phyloP scores from a whole-genome alignment of 2,888 invertebrate genomes.

The Eutolmus rufibarbis region DNA sequence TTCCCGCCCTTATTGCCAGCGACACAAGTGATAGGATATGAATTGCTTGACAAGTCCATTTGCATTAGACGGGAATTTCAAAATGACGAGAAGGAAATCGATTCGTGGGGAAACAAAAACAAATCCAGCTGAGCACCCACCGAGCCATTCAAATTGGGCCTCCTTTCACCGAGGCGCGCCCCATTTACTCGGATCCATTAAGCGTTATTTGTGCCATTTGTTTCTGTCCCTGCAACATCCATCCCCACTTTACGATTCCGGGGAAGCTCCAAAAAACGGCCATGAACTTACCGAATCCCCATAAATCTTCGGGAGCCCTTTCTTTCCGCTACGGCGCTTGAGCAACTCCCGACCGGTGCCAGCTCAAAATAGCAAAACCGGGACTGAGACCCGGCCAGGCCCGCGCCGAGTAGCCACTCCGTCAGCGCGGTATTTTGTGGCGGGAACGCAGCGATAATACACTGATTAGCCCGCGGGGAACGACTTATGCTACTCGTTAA shows the following conservation, averaged over 20 bases:
- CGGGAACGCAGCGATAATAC: not conserved
- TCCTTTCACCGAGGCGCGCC: not conserved
- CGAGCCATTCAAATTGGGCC: not conserved
- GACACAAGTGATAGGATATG: slow-evolving; percentile 25
- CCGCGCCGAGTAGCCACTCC: not conserved
- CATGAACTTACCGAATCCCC: not conserved
- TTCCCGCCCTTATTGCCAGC: not conserved
- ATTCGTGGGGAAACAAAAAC: not conserved
- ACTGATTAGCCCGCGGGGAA: slow-evolving; percentile 16
- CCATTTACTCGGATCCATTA: slow-evolving; percentile 22
- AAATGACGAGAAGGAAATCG: slow-evolving; percentile 17
- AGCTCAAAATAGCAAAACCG: slow-evolving; percentile 1
- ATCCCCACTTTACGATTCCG: slow-evolving; percentile 14
- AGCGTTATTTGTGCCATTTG: slow-evolving; percentile 30
- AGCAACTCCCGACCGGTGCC: not conserved
- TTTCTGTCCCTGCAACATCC: slow-evolving; percentile 7
- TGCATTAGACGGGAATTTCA: slow-evolving; percentile 10
- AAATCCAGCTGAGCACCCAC: not conserved
- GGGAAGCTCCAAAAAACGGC: not conserved
- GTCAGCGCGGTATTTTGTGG: not conserved
- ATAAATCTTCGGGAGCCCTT: slow-evolving; percentile 8
- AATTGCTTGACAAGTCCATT: slow-evolving; percentile 20
- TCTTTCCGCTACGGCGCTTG: not conserved
- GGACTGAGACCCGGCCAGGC: not conserved
- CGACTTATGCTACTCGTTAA: not conserved